A percentile compares a stretch with the other conserved stretches of the same genome.
These are phyloP conservation scores for Motacilla tschutschensis DNA, from an alignment of 2,113 vertebrate species.

Conservation along the genomic window DNA sequence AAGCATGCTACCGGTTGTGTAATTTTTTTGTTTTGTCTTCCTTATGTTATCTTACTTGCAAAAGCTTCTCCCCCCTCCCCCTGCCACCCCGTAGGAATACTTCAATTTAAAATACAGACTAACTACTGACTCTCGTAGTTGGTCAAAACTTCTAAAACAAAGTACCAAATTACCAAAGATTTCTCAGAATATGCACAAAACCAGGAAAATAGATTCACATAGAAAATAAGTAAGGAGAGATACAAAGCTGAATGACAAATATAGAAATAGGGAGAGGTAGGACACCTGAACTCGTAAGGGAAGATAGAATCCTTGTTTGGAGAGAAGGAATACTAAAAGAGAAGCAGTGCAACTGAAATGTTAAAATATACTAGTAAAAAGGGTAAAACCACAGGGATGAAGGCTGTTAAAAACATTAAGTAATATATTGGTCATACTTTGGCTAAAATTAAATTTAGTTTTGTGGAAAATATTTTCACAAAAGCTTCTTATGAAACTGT, in stretches of 20 bases:
- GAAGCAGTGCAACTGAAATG: background rate
- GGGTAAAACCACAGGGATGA: background rate
- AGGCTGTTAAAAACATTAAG: background rate
- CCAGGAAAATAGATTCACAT: background rate
- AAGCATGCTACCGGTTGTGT: background rate
- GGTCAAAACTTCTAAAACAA: background rate
- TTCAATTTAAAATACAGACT: background rate
- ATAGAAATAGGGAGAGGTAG: background rate
- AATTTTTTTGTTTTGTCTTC: background rate
- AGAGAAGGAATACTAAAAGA: background rate
- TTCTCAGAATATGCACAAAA: background rate
- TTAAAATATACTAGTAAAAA: background rate
- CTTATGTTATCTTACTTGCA: background rate
- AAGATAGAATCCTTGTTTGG: background rate
- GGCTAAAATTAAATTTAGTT: background rate
- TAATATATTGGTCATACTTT: background rate
- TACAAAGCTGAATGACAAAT: background rate
- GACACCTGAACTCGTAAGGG: background rate
- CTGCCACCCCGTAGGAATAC: background rate
- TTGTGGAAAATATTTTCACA: background rate
- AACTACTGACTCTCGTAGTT: background rate
- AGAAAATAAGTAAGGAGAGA: background rate
- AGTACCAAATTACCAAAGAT: background rate
- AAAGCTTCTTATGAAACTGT: background rate
- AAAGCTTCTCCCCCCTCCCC: background rate